These are phyloP conservation scores for Abrostola triplasia DNA, from an alignment of 2,888 invertebrate genomes.

Conservation along the genomic window DNA sequence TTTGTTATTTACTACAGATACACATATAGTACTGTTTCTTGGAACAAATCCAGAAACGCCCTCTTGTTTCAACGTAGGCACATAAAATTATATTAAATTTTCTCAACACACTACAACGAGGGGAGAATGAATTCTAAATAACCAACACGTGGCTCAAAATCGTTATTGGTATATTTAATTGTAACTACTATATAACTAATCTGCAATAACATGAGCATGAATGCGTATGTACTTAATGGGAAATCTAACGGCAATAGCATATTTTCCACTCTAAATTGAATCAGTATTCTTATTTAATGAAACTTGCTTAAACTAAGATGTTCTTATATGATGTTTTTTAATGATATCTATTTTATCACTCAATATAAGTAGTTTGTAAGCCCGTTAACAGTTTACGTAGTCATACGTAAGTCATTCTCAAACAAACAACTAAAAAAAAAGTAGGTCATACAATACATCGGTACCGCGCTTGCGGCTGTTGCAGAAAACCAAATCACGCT, in stretches of 20 bases:
- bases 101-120: constrained; percentile 34
- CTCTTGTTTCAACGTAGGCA: constrained; percentile 36
- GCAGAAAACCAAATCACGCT: no score
- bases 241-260: background rate
- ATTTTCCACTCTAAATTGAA: background rate
- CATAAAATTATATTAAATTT: constrained; percentile 52
- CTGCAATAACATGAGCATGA: constrained; percentile 7
- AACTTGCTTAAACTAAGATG: no score
- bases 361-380: no score
- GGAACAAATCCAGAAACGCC: constrained; percentile 57
- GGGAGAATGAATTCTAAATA: constrained; percentile 43
- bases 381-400: no score
- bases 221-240: background rate
- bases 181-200: constrained; percentile 23
- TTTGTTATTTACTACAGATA: constrained; percentile 33
- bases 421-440: no score
- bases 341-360: no score
- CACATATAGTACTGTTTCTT: constrained; percentile 33
- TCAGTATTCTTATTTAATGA: no score
- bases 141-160: constrained; percentile 28
- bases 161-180: constrained; percentile 20
- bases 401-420: no score
- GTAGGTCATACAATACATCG: no score
- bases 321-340: no score
- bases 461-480: no score